phyloP scores from a whole-genome alignment of 2,797 vertebrate genomes.

The Netta rufina region DNA sequence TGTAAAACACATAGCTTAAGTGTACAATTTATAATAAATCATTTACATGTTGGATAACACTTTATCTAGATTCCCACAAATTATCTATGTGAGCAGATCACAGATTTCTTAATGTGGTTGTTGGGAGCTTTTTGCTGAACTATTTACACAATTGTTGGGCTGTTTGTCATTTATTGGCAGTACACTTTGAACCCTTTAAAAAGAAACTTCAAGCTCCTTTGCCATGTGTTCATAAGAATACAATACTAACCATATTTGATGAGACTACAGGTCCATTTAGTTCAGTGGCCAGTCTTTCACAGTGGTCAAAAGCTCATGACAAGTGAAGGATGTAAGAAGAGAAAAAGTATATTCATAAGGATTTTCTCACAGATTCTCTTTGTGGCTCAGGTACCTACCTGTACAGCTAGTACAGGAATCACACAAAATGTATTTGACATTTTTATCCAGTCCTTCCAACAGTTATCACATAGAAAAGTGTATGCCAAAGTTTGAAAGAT shows the following conservation, averaged over 20 bases:
- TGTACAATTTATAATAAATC: not conserved
- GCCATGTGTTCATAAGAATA: not conserved
- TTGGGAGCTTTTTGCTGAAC: not conserved
- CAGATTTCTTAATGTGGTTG: not conserved
- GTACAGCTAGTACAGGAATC: not conserved
- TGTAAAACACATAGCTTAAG: not conserved
- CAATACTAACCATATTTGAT: not conserved
- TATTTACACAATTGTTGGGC: not conserved
- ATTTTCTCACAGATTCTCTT: not conserved
- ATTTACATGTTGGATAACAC: not conserved
- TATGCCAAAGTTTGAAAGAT: not conserved
- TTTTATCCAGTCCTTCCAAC: not conserved
- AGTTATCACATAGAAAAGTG: not conserved
- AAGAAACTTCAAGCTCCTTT: not conserved
- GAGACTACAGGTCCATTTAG: not conserved
- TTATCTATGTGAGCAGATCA: not conserved
- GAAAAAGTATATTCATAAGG: not conserved
- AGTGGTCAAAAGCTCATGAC: not conserved
- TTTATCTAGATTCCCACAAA: not conserved
- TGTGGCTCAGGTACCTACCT: not conserved
- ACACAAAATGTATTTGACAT: not conserved
- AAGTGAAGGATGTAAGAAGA: not conserved
- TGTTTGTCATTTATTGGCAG: not conserved
- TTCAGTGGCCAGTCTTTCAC: not conserved
- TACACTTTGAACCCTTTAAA: not conserved